Percentiles rank a stretch among this genome's conserved stretches.
Conservation (phyloP, 2,888 invertebrate species). For the Notocelia uddmanniana region DNA sequence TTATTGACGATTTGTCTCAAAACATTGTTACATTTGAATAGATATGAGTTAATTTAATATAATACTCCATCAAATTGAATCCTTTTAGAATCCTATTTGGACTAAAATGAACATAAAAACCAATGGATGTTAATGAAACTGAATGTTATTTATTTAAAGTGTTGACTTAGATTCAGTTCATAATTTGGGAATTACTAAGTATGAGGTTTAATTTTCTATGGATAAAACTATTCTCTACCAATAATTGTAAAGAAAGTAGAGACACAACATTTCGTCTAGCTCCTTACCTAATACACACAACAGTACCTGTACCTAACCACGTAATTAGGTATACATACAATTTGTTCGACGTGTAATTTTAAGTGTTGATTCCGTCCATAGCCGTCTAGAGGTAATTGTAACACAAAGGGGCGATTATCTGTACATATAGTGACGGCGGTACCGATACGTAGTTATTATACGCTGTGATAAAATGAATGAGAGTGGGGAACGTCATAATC, state of each 20-base stretch:
- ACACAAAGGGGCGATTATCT: slow-evolving; percentile 4
- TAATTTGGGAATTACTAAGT: no score
- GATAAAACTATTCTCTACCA: no score
- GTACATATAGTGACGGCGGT: slow-evolving; percentile 18
- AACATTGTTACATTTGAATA: background rate
- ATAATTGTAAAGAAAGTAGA: no score
- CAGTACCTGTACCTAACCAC: no score
- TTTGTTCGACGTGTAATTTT: no score
- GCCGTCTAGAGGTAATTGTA: slow-evolving; percentile 11
- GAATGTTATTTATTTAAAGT: background rate
- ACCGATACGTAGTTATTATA: slow-evolving; percentile 51
- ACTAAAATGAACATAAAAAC: background rate
- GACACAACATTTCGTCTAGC: background rate
- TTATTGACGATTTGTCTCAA: slow-evolving; percentile 4
- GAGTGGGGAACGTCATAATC: slow-evolving; percentile 47
- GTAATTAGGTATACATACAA: background rate
- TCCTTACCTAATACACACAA: no score
- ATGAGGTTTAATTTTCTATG: no score
- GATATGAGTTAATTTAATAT: background rate
- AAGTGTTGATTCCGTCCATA: slow-evolving; percentile 9
- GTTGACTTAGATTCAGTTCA: no score
- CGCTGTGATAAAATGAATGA: slow-evolving; percentile 73
- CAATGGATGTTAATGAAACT: background rate
- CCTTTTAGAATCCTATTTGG: background rate
- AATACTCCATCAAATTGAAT: background rate